Evolutionary conservation across 2,888 invertebrate genomes (phyloP).

Genomic region (Apotomis betuletana): DNA sequence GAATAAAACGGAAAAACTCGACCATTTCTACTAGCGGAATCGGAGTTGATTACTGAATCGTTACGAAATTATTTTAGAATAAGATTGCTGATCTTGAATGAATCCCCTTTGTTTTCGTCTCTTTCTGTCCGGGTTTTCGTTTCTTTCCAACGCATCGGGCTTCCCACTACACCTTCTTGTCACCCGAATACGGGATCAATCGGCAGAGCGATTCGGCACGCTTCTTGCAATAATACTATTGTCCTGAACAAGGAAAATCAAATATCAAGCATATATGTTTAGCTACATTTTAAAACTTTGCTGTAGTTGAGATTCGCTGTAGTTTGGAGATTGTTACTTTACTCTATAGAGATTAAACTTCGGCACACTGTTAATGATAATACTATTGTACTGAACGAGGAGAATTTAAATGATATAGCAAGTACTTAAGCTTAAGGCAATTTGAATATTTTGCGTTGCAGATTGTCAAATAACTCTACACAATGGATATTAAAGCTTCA

Average conservation of each 20-base stretch:
- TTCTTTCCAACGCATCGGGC: slow-evolving; percentile 70
- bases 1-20: slow-evolving; percentile 56
- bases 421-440: no score
- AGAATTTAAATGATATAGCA: neutral
- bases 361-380: slow-evolving; percentile 52
- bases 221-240: slow-evolving; percentile 47
- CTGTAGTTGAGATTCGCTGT: no score
- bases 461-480: no score
- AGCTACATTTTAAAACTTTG: no score
- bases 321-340: no score
- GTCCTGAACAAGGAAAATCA: slow-evolving; percentile 1
- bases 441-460: no score
- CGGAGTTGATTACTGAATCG: slow-evolving; percentile 62
- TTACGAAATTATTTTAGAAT: slow-evolving; percentile 66
- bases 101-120: slow-evolving; percentile 76
- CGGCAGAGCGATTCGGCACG: slow-evolving; percentile 66
- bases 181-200: slow-evolving; percentile 78
- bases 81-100: slow-evolving; percentile 75
- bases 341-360: slow-evolving; percentile 46
- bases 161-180: slow-evolving; percentile 68
- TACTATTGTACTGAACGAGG: slow-evolving; percentile 17
- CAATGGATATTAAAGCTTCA: no score
- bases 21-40: slow-evolving; percentile 50
- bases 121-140: slow-evolving; percentile 65
- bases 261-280: neutral